Evolutionary conservation across 2,888 invertebrate species (phyloP), one percentile per base, ranked within the genome.

Genomic region (Silvanus unidentatus): DNA sequence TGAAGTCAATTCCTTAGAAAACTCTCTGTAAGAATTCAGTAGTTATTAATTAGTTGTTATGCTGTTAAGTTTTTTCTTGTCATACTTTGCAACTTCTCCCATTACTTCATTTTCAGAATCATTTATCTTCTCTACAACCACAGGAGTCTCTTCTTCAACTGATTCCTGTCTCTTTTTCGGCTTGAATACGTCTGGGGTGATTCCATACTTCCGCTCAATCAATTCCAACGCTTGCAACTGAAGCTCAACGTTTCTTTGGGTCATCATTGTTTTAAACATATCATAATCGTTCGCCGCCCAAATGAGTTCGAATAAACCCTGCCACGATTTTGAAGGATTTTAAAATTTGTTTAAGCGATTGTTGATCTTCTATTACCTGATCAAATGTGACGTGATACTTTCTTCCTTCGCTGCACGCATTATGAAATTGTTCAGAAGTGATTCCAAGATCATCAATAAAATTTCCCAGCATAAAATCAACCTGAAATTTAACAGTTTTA

Each of bases 391-490:
- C 64, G 1, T 75, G 72, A 49, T 76, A 69, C 52, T 70, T 72
- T 41, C 66, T 68, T 12, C 70, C 67, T 61, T 69, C 73, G 47
- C 72, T 74, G 60, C 91, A 92, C 5, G 91, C 91, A 40, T 80
- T 75, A 69, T 91, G 89, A 64, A 93, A 91, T 66, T 94, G 90
- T 54, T 91, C 87, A 0, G 91, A 84, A 0, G 86, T 81, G 54
- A 95, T 91, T 38, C 88, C 87, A 65, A 93, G 85, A 62, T 95
- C 95, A 58, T 92, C 90, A 87, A 93, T 92, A 64, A 92, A 94
- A 44, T 88, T 90, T 35, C 90, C 88, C 36, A 95, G 75, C 82
- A 95, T 85, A 44, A 86, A 81, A 64, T 93, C 93, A n/a, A 94
- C 86, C 85, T 85, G 13, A 47, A 51, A 32, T 40, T 9, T 4